These are phyloP conservation scores for Salvator merianae DNA, from an alignment of 2,113 vertebrate species.

Conservation along the genomic window DNA sequence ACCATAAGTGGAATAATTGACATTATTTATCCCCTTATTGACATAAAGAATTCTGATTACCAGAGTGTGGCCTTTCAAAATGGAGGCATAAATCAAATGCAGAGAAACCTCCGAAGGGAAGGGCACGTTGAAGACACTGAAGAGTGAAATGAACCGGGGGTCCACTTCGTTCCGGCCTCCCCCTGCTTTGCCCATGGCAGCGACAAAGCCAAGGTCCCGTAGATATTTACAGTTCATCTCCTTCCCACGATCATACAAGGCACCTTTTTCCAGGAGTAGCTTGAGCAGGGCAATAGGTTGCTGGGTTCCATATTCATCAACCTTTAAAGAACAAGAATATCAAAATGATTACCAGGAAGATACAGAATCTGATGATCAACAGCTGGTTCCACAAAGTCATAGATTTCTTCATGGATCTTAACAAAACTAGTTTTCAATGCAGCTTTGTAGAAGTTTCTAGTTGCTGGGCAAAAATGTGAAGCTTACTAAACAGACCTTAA, in stretches of 20 bases:
- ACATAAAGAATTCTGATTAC: slow-evolving; percentile 68
- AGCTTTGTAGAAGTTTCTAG: too few species aligned
- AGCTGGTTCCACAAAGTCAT: too few species aligned
- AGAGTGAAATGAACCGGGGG: slow-evolving; percentile 89
- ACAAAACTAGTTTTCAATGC: too few species aligned
- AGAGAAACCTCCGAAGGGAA: slow-evolving; percentile 88
- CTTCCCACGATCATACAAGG: slow-evolving; percentile 89
- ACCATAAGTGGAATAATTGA: not conserved
- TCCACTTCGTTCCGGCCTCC: slow-evolving; percentile 96
- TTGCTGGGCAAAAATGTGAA: too few species aligned
- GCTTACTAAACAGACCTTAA: too few species aligned
- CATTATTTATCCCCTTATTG: not conserved
- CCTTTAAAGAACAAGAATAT: slow-evolving; percentile 67
- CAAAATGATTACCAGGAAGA: not conserved
- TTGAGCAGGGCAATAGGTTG: slow-evolving; percentile 95
- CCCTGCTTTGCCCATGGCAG: slow-evolving; percentile 95
- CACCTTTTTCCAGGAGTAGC: slow-evolving; percentile 88
- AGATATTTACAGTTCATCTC: slow-evolving; percentile 91
- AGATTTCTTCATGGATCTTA: too few species aligned
- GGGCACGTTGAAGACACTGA: slow-evolving; percentile 89
- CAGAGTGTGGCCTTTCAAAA: slow-evolving; percentile 88
- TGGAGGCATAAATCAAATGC: slow-evolving; percentile 88
- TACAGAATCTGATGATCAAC: too few species aligned
- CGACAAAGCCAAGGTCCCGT: slow-evolving; percentile 90
- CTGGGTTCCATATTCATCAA: slow-evolving; percentile 94